Conservation (phyloP, 1,140 invertebrate species). For the Drosophila bifasciata region DNA sequence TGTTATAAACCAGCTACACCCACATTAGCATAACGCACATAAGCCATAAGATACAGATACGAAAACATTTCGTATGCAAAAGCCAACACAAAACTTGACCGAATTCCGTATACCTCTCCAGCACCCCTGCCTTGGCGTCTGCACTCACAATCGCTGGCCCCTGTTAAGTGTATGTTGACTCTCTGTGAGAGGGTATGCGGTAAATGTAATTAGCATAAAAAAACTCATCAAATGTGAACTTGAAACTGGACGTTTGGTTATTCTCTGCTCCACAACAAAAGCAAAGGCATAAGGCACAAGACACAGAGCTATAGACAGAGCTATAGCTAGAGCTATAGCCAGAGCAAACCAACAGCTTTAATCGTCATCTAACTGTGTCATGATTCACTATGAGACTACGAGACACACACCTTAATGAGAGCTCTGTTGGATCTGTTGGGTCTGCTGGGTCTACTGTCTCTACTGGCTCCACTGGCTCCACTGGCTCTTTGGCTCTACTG, state of each 20-base stretch:
- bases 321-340: neutral
- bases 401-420: conserved; percentile 30
- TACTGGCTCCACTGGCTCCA: no score
- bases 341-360: conserved; percentile 1
- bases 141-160: neutral
- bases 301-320: neutral
- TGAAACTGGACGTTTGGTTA: conserved; percentile 48
- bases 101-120: conserved; percentile 31
- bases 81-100: conserved; percentile 2
- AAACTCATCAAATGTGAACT: conserved; percentile 62
- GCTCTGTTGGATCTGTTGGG: conserved; percentile 7
- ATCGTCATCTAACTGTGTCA: conserved; percentile 59
- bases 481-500: conserved; percentile 39
- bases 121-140: conserved; percentile 7
- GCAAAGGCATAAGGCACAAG: neutral
- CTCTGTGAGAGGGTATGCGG: conserved; percentile 28
- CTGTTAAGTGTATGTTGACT: conserved; percentile 2
- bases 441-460: conserved; percentile 25
- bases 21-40: conserved; percentile 69
- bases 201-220: conserved; percentile 67
- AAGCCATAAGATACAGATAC: conserved; percentile 29
- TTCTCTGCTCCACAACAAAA: conserved; percentile 32
- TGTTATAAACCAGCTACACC: conserved; percentile 70
- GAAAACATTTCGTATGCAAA: neutral
- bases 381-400: conserved; percentile 59